Conservation (phyloP, 2,113 vertebrate species). For the Leptosomus discolor region DNA sequence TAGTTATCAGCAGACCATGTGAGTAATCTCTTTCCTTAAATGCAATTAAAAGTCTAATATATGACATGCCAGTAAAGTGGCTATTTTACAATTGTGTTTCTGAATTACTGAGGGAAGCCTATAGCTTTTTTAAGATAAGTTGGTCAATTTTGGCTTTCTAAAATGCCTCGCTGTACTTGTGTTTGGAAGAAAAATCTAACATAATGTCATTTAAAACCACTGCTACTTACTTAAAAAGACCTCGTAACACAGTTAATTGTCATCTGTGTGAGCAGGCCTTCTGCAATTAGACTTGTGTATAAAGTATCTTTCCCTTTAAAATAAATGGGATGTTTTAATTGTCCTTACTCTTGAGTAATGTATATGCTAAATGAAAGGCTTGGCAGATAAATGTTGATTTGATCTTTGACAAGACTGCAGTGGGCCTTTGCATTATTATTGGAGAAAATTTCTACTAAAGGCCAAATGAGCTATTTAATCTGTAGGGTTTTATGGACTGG, state of each 20-base stretch:
- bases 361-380: background rate
- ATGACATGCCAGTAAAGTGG: background rate
- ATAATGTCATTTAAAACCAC: background rate
- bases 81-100: background rate
- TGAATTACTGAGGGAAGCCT: background rate
- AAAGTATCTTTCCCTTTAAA: background rate
- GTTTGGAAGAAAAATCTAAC: background rate
- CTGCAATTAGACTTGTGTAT: background rate
- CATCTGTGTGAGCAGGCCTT: background rate
- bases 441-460: background rate
- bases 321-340: background rate
- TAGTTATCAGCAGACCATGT: conserved; percentile 65
- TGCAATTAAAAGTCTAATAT: background rate
- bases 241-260: background rate
- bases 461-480: background rate
- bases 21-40: conserved; percentile 47
- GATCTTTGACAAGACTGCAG: background rate
- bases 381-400: background rate
- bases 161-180: background rate
- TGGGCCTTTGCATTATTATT: background rate
- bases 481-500: background rate
- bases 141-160: background rate
- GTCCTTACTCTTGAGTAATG: background rate
- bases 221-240: background rate
- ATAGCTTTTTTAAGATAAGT: background rate